Conservation (phyloP, 2,113 vertebrate species). For the Euleptes europaea region DNA sequence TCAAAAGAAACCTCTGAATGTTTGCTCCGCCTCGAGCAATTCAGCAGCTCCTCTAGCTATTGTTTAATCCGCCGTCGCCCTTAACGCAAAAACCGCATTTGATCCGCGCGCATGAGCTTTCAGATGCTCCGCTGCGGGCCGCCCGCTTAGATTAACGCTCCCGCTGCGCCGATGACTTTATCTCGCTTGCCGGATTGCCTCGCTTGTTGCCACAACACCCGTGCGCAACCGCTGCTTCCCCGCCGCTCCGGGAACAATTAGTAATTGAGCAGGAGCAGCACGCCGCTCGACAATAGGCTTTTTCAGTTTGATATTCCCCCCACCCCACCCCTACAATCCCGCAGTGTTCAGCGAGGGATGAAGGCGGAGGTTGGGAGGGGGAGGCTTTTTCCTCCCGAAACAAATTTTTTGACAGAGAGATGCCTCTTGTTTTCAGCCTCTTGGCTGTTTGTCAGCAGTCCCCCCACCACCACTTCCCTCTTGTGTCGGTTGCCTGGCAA, state of each 20-base stretch:
- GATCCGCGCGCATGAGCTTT: slow-evolving; percentile 21
- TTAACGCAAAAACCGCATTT: slow-evolving; percentile 17
- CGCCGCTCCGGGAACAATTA: slow-evolving; percentile 77
- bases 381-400: slow-evolving; percentile 73
- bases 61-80: slow-evolving; percentile 20
- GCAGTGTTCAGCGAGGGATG: slow-evolving; percentile 65
- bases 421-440: slow-evolving; percentile 85
- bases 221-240: slow-evolving; percentile 76
- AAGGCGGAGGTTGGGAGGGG: slow-evolving; percentile 6
- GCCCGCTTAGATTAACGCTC: slow-evolving; percentile 52
- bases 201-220: slow-evolving; percentile 65
- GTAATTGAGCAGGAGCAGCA: slow-evolving; percentile 79
- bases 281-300: slow-evolving; percentile 71
- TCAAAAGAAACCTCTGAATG: neutral
- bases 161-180: slow-evolving; percentile 55
- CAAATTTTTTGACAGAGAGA: slow-evolving; percentile 79
- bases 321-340: slow-evolving; percentile 70
- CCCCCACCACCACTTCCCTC: slow-evolving; percentile 75
- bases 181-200: slow-evolving; percentile 73
- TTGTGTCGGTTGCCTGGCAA: slow-evolving; percentile 89
- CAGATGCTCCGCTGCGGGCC: slow-evolving; percentile 38
- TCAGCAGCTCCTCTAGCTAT: neutral
- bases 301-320: slow-evolving; percentile 77
- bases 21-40: neutral
- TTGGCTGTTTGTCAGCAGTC: slow-evolving; percentile 85